Evolutionary conservation across 2,888 invertebrate genomes (phyloP).

Genomic region (Acronicta psi): DNA sequence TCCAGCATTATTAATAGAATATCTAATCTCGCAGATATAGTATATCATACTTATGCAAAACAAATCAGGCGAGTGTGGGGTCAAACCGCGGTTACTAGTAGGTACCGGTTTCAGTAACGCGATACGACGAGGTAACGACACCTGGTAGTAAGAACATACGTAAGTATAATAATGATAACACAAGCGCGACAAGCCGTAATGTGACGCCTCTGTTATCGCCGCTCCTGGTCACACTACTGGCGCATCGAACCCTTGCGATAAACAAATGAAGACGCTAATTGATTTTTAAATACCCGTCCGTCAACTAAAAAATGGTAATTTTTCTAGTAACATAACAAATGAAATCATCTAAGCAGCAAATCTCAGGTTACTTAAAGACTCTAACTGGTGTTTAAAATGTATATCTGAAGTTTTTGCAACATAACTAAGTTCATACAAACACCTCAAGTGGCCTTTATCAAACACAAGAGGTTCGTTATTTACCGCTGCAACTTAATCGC

Average conservation of each 20-base stretch:
- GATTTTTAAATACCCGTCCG: slow-evolving; percentile 10
- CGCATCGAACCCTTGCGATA: slow-evolving; percentile 36
- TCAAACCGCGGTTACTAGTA: slow-evolving; percentile 51
- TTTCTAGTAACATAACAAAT: not conserved
- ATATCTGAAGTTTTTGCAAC: slow-evolving; percentile 25
- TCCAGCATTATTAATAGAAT: slow-evolving; percentile 22
- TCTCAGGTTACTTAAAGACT: slow-evolving; percentile 1
- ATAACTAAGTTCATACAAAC: slow-evolving; percentile 24
- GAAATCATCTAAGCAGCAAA: not conserved
- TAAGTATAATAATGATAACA: slow-evolving; percentile 43
- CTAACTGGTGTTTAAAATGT: not conserved
- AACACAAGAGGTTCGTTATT: slow-evolving; percentile 45
- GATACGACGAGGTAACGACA: slow-evolving; percentile 51
- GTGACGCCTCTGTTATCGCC: slow-evolving; percentile 53
- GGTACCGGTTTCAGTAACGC: slow-evolving; percentile 61
- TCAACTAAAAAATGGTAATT: not conserved
- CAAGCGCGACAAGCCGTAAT: slow-evolving; percentile 46
- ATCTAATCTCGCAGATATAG: slow-evolving; percentile 31
- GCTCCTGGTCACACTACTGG: slow-evolving; percentile 49
- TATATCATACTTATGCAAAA: slow-evolving; percentile 49
- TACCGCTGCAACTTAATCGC: slow-evolving; percentile 18
- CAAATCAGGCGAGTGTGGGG: slow-evolving; percentile 49
- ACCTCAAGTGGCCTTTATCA: slow-evolving; percentile 31
- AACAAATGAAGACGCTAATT: slow-evolving; percentile 24
- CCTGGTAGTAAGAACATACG: slow-evolving; percentile 25